Evolutionary conservation across 2,888 invertebrate genomes (phyloP).

Genomic region (Amorpha juglandis): DNA sequence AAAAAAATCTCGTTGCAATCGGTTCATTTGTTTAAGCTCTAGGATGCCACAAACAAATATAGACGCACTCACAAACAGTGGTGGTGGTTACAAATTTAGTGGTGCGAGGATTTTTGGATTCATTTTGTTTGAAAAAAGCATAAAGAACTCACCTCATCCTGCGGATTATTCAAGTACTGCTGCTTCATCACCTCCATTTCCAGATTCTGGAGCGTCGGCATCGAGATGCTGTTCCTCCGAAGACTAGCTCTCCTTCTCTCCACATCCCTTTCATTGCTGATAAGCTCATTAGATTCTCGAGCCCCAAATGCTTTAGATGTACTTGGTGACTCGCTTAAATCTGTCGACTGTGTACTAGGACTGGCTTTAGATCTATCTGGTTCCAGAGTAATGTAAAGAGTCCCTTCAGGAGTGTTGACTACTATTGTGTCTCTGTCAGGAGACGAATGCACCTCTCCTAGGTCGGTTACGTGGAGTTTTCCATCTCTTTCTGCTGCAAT

Average conservation of each 20-base stretch:
- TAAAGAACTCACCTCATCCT: slow-evolving; percentile 63
- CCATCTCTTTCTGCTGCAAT: slow-evolving; percentile 38
- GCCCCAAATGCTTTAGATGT: slow-evolving; percentile 63
- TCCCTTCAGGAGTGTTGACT: slow-evolving; percentile 78
- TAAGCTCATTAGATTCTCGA: slow-evolving; percentile 60
- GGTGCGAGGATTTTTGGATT: no score
- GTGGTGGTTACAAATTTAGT: no score
- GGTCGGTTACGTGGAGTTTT: slow-evolving; percentile 65
- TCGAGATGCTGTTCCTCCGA: slow-evolving; percentile 89
- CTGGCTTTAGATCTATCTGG: slow-evolving; percentile 59
- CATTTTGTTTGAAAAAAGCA: not conserved
- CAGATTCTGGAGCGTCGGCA: slow-evolving; percentile 89
- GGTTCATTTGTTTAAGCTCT: no score
- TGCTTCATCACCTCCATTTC: slow-evolving; percentile 84
- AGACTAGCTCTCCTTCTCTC: slow-evolving; percentile 65
- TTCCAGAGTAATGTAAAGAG: slow-evolving; percentile 74
- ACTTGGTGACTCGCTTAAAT: slow-evolving; percentile 54
- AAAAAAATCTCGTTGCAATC: no score
- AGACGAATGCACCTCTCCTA: slow-evolving; percentile 66
- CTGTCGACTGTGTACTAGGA: slow-evolving; percentile 54
- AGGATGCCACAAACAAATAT: no score
- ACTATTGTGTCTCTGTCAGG: slow-evolving; percentile 77
- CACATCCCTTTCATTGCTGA: slow-evolving; percentile 58
- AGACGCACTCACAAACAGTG: no score
- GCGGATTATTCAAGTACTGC: slow-evolving; percentile 65